These are phyloP conservation scores for Pogonocherus hispidulus DNA, from an alignment of 2,888 invertebrate species.

Conservation along the genomic window DNA sequence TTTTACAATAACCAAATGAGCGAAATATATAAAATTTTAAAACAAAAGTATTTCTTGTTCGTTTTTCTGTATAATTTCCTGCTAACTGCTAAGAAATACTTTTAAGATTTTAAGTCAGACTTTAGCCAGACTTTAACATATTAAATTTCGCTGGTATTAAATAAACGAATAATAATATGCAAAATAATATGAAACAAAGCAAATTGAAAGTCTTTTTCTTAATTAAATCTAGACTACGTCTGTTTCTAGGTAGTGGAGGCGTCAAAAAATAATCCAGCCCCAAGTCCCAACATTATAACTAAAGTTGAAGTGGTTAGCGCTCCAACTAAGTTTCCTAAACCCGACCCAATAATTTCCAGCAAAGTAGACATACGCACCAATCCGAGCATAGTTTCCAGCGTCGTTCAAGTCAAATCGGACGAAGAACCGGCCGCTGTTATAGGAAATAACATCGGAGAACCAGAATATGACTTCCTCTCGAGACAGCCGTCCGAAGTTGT, in stretches of 20 bases:
- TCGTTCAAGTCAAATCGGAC: conserved; percentile 63
- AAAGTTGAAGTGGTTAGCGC: conserved; percentile 65
- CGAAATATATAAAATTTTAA: too few species aligned
- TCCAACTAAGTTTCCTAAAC: conserved; percentile 57
- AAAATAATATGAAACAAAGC: too few species aligned
- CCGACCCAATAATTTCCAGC: conserved; percentile 70
- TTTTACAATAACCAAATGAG: too few species aligned
- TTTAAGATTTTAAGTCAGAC: too few species aligned
- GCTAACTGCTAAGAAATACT: too few species aligned
- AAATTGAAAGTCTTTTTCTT: too few species aligned
- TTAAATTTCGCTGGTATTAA: too few species aligned
- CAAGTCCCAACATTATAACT: conserved; percentile 50
- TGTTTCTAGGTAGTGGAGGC: conserved; percentile 42
- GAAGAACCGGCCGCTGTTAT: conserved; percentile 74
- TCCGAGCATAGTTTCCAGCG: conserved; percentile 62
- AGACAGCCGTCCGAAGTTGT: conserved; percentile 88
- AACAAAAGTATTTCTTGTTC: too few species aligned
- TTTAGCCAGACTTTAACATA: too few species aligned
- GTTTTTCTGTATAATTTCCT: too few species aligned
- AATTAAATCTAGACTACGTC: not conserved
- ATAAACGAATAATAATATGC: too few species aligned
- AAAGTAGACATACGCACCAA: conserved; percentile 68
- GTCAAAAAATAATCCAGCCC: conserved; percentile 22
- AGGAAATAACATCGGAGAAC: conserved; percentile 74
- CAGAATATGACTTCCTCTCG: conserved; percentile 88